Evolutionary conservation across 2,888 invertebrate genomes (phyloP).

Genomic region (Sclerodermus sp.): DNA sequence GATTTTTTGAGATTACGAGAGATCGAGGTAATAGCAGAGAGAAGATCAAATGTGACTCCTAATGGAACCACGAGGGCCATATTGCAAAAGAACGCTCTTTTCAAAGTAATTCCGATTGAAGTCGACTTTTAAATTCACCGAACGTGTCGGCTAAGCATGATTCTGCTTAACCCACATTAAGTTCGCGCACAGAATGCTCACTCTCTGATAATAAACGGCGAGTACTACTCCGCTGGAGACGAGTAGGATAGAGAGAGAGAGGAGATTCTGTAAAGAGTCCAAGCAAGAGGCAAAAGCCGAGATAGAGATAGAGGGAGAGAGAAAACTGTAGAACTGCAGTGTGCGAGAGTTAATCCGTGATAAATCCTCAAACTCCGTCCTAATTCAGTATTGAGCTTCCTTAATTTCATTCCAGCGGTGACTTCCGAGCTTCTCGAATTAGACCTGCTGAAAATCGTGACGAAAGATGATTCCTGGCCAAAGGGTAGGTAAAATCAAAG

Average conservation of each 20-base stretch:
- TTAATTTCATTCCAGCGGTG: constrained; percentile 49
- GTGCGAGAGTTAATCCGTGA: constrained; percentile 51
- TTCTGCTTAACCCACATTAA: constrained; percentile 43
- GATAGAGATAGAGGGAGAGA: not conserved
- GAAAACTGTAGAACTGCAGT: constrained; percentile 9
- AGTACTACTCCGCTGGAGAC: constrained; percentile 9
- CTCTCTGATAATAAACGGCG: no score
- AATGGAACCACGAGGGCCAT: no score
- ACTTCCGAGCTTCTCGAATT: constrained; percentile 20
- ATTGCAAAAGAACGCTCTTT: constrained; percentile 14
- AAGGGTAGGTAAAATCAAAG: no score
- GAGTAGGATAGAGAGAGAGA: no score
- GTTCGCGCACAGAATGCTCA: constrained; percentile 11
- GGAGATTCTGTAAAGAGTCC: constrained; percentile 15
- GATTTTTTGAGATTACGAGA: no score
- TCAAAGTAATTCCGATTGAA: constrained; percentile 28
- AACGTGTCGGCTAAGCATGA: constrained; percentile 11
- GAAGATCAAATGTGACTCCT: no score
- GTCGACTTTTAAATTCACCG: constrained; percentile 37
- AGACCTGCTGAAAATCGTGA: no score
- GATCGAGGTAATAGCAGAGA: no score
- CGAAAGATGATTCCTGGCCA: no score
- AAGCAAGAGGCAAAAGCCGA: not conserved
- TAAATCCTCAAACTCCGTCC: constrained; percentile 50
- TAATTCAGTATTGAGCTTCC: constrained; percentile 52